Evolutionary conservation across 1,140 invertebrate genomes (phyloP).

Genomic region (Acromyrmex echinatior): DNA sequence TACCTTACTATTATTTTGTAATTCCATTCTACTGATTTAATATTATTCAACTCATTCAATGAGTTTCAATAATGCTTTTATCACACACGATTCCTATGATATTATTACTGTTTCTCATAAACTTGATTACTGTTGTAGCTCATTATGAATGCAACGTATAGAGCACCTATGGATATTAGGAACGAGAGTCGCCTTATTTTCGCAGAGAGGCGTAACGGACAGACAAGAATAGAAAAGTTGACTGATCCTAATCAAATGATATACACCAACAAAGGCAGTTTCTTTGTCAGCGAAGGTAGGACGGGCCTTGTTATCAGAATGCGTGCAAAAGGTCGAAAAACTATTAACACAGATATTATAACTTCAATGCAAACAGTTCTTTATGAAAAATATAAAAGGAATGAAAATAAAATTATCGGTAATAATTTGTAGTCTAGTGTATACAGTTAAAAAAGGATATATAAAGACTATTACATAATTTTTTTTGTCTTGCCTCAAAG

Average conservation of each 20-base stretch:
- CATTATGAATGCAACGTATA: not conserved
- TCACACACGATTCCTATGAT: not conserved
- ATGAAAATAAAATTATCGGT: not conserved
- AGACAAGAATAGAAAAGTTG: not conserved
- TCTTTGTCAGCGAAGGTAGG: not conserved
- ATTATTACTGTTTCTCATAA: not conserved
- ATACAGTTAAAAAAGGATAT: not conserved
- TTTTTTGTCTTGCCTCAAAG: not conserved
- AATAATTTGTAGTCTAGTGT: not conserved
- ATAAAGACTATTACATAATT: not conserved
- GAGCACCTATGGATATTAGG: not conserved
- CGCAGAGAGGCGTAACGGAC: not conserved
- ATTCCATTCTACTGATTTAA: not conserved
- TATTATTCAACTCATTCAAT: not conserved
- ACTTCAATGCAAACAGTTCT: not conserved
- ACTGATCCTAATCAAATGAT: not conserved
- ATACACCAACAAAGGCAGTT: not conserved
- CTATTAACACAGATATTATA: not conserved
- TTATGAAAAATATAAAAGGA: not conserved
- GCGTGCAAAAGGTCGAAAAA: not conserved
- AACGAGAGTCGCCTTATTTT: not conserved
- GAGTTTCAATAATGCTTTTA: not conserved
- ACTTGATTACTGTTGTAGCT: not conserved
- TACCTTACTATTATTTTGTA: not conserved
- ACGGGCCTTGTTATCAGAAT: not conserved